Evolutionary conservation across 2,797 vertebrate genomes (phyloP).

Genomic region (Hylomyscus alleni): DNA sequence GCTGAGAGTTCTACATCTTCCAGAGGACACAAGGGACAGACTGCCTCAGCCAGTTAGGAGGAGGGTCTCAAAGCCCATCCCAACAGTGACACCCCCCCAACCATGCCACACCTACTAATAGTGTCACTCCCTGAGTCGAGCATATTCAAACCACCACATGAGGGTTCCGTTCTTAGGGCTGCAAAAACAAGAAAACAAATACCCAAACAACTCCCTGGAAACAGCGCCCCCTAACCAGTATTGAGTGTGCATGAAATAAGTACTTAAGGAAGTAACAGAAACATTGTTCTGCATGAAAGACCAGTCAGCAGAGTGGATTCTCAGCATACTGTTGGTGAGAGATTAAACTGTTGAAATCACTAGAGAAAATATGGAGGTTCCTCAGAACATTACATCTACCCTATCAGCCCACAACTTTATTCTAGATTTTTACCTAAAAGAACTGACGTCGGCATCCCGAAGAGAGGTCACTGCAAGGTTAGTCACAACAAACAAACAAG

Average conservation of each 20-base stretch:
- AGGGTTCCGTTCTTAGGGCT: not conserved
- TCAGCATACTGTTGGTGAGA: not conserved
- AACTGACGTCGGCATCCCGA: not conserved
- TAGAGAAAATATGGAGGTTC: not conserved
- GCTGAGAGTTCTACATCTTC: not conserved
- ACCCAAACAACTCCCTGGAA: not conserved
- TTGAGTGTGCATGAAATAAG: not conserved
- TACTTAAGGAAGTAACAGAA: slow-evolving; percentile 14
- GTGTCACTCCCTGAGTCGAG: not conserved
- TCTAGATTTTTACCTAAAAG: not conserved
- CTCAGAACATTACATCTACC: not conserved
- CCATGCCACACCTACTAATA: not conserved
- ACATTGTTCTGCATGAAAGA: not conserved
- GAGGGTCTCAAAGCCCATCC: not conserved
- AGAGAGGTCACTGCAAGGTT: not conserved
- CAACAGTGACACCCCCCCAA: not conserved
- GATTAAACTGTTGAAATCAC: not conserved
- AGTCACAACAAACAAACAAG: not conserved
- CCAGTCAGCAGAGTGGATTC: not conserved
- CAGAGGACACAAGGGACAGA: no score
- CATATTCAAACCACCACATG: not conserved
- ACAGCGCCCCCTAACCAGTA: not conserved
- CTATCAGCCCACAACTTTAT: not conserved
- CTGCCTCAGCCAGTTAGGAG: no score
- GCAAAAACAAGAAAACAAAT: not conserved